phyloP scores from a whole-genome alignment of 2,888 invertebrate genomes.

The Phlogophora meticulosa region DNA sequence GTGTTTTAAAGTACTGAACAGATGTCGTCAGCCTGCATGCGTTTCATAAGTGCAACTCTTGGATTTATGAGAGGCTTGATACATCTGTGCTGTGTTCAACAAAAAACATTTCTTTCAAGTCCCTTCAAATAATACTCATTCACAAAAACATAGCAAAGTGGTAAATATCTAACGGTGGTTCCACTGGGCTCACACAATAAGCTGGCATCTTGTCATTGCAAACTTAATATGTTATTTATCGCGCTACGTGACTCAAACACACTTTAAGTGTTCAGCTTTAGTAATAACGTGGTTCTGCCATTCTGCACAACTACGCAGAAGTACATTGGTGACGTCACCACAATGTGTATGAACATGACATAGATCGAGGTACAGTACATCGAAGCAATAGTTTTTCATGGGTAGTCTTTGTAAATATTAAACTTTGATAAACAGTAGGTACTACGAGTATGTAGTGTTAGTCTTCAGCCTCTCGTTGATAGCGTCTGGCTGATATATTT shows the following conservation, averaged over 20 bases:
- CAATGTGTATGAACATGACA: neutral
- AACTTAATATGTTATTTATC: conserved; percentile 51
- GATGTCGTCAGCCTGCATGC: too few species aligned
- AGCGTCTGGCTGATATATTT: too few species aligned
- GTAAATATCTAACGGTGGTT: neutral
- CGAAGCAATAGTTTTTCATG: neutral
- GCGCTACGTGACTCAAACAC: conserved; percentile 48
- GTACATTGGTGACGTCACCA: neutral
- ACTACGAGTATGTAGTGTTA: too few species aligned
- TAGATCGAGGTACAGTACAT: neutral
- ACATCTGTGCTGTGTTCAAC: too few species aligned
- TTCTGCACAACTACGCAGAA: neutral
- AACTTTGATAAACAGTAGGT: too few species aligned
- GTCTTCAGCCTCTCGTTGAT: too few species aligned
- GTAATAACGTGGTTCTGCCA: conserved; percentile 29
- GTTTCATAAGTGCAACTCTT: too few species aligned
- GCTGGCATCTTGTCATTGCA: conserved; percentile 30
- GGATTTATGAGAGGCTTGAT: too few species aligned
- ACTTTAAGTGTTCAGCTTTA: conserved; percentile 19
- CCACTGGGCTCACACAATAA: neutral
- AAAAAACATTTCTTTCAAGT: too few species aligned
- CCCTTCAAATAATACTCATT: neutral
- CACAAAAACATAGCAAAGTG: neutral
- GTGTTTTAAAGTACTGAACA: too few species aligned
- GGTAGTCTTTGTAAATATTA: neutral